Conservation (phyloP, 2,797 vertebrate species). For the Rousettus madagascariensis region DNA sequence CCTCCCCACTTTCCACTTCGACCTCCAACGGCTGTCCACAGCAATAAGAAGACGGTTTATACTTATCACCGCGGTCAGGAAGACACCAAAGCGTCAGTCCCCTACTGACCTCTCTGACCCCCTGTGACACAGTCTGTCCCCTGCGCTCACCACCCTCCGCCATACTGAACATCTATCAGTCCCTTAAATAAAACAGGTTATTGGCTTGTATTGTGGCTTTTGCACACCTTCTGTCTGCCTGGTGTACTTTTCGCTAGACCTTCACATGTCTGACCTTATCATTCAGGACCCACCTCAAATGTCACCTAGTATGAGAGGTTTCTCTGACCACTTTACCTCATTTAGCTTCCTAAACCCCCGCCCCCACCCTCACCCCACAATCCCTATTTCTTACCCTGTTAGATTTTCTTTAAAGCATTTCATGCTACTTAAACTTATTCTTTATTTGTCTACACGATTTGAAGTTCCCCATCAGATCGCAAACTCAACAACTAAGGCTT, state of each 20-base stretch:
- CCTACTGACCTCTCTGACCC: background rate
- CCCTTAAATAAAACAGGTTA: background rate
- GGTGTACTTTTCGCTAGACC: background rate
- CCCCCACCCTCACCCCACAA: too few species aligned
- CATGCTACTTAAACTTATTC: background rate
- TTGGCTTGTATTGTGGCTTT: background rate
- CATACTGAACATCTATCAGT: background rate
- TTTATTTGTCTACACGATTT: background rate
- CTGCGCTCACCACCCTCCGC: background rate
- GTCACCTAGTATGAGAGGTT: background rate
- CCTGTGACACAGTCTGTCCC: background rate
- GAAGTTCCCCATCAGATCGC: background rate
- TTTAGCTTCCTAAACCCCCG: background rate
- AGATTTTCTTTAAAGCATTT: background rate
- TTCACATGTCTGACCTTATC: background rate
- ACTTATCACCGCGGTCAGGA: too few species aligned
- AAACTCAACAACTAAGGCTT: background rate
- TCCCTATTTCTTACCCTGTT: background rate
- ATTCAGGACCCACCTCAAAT: background rate
- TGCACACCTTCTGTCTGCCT: background rate
- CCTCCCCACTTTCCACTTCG: background rate
- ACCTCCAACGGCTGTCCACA: background rate
- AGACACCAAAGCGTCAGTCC: accelerated
- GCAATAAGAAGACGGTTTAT: background rate
- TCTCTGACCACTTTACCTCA: background rate